Evolutionary conservation across 2,797 vertebrate species (phyloP).

Genomic region (Myotis daubentonii): DNA sequence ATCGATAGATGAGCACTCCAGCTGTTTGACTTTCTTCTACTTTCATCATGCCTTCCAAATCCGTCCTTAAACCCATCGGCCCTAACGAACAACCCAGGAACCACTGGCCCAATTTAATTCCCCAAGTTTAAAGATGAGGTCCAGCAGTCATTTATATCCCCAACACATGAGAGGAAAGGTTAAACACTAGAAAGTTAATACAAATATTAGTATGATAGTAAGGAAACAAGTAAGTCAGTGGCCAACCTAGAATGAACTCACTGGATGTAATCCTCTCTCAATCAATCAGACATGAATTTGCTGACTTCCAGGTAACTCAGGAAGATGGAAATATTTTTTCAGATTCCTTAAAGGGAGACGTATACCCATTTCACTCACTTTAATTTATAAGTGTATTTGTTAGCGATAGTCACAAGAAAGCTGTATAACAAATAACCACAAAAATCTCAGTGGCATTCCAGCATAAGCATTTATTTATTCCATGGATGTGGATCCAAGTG

Average conservation of each 20-base stretch:
- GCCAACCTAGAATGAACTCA: neutral
- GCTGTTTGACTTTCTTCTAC: neutral
- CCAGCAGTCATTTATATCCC: neutral
- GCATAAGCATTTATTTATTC: neutral
- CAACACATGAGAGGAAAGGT: neutral
- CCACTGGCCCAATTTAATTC: neutral
- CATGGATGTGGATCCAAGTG: neutral
- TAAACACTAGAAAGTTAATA: neutral
- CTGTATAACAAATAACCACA: neutral
- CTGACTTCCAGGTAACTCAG: neutral
- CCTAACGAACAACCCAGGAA: neutral
- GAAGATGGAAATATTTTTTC: neutral
- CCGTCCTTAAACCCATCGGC: neutral
- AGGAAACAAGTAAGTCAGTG: neutral
- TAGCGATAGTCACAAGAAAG: neutral
- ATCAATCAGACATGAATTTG: neutral
- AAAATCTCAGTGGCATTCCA: neutral
- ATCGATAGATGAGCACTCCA: neutral
- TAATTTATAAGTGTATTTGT: neutral
- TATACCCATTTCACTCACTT: neutral
- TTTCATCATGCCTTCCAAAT: neutral
- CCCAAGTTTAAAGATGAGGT: neutral
- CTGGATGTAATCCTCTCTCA: neutral
- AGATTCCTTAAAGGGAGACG: neutral
- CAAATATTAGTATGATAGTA: neutral